Evolutionary conservation across 1,140 invertebrate genomes (phyloP).

Genomic region (Cydia splendana): DNA sequence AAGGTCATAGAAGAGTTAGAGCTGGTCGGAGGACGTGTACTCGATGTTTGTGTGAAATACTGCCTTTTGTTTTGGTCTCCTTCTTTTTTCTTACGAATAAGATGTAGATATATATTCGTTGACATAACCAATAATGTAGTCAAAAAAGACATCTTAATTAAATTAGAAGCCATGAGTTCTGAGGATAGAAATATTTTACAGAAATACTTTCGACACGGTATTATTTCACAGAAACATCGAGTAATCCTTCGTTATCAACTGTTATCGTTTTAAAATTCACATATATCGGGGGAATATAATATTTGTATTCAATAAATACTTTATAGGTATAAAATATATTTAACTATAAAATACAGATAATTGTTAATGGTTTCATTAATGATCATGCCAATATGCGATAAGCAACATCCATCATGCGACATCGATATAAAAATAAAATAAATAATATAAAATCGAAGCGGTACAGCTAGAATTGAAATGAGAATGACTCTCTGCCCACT

Average conservation of each 20-base stretch:
- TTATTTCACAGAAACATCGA: constrained; percentile 17
- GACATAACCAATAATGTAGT: too few relatives aligned
- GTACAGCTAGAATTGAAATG: constrained; percentile 67
- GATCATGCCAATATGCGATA: constrained; percentile 69
- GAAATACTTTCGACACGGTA: background rate
- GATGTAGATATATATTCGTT: too few relatives aligned
- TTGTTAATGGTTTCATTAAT: constrained; percentile 42
- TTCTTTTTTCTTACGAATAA: too few relatives aligned
- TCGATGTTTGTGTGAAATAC: background rate
- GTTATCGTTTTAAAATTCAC: background rate
- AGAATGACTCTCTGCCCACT: constrained; percentile 63
- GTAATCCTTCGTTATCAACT: background rate
- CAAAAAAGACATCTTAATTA: too few relatives aligned
- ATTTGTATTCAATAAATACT: constrained; percentile 30
- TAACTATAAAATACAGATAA: constrained; percentile 38
- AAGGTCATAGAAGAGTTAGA: background rate
- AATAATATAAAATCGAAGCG: constrained; percentile 48
- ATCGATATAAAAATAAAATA: constrained; percentile 56
- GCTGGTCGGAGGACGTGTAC: background rate
- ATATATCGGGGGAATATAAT: constrained; percentile 22
- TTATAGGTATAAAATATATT: constrained; percentile 32
- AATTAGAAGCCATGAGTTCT: too few relatives aligned
- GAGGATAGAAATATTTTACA: too few relatives aligned
- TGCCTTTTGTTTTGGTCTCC: background rate
- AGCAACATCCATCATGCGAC: constrained; percentile 77